These are phyloP conservation scores for Axea sp. DNA, from an alignment of 2,888 invertebrate species.

Conservation along the genomic window DNA sequence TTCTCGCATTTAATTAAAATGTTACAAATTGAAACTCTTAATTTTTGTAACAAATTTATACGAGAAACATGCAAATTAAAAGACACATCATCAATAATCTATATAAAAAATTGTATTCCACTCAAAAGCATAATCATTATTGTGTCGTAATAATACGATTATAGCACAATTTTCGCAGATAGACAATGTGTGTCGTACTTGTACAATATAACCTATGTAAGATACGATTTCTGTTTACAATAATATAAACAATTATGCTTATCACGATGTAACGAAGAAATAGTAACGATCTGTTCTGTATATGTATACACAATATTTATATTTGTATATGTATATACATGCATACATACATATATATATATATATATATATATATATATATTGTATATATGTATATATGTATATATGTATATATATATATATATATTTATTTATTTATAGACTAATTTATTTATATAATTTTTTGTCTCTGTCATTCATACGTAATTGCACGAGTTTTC, in stretches of 20 bases:
- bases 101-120: slow-evolving; percentile 3
- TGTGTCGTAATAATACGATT: slow-evolving; percentile 8
- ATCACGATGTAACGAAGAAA: slow-evolving; percentile 53
- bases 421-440: slow-evolving; percentile 32
- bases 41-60: neutral
- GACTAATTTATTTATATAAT: slow-evolving; percentile 28
- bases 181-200: no score
- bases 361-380: slow-evolving; percentile 16
- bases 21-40: no score
- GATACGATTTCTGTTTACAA: slow-evolving; percentile 29
- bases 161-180: slow-evolving; percentile 11
- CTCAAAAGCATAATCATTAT: slow-evolving; percentile 8
- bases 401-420: slow-evolving; percentile 29
- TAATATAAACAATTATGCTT: slow-evolving; percentile 48
- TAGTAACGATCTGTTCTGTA: slow-evolving; percentile 49
- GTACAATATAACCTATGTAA: slow-evolving; percentile 7
- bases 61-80: slow-evolving; percentile 3
- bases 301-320: slow-evolving; percentile 49
- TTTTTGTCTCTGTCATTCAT: slow-evolving; percentile 45
- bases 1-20: neutral
- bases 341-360: slow-evolving; percentile 13
- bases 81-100: neutral
- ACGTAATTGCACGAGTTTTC: slow-evolving; percentile 45
- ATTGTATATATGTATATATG: no score
- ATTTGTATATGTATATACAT: slow-evolving; percentile 16